These are phyloP conservation scores for Dromius quadrimaculatus DNA, from an alignment of 2,888 invertebrate genomes.

Conservation along the genomic window DNA sequence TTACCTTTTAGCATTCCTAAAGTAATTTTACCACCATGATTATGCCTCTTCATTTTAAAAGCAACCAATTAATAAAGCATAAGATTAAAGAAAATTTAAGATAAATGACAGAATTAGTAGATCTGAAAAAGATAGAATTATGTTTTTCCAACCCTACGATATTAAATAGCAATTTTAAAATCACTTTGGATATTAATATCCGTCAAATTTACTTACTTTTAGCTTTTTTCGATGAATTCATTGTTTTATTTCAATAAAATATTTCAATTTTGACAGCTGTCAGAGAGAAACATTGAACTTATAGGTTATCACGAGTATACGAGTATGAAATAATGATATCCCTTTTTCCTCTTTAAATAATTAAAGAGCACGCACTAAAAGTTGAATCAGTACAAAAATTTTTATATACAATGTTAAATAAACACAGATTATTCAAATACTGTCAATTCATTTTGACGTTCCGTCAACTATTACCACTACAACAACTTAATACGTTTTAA, in stretches of 20 bases:
- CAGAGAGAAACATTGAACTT: neutral
- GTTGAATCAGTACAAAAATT: neutral
- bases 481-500: slow-evolving; percentile 14
- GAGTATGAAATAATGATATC: no score
- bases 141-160: neutral
- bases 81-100: slow-evolving; percentile 21
- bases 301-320: neutral
- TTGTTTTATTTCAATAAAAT: slow-evolving; percentile 22
- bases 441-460: slow-evolving; percentile 23
- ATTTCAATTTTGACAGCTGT: neutral
- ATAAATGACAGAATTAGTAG: slow-evolving; percentile 30
- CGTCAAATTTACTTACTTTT: slow-evolving; percentile 14
- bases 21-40: slow-evolving; percentile 63
- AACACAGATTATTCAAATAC: neutral
- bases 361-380: neutral
- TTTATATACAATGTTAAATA: slow-evolving; percentile 19
- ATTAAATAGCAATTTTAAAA: neutral
- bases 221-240: slow-evolving; percentile 14
- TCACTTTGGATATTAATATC: neutral
- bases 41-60: slow-evolving; percentile 55
- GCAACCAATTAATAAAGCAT: slow-evolving; percentile 29
- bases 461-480: neutral
- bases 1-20: slow-evolving; percentile 66
- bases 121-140: slow-evolving; percentile 46
- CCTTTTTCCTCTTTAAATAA: neutral